These are phyloP conservation scores for Rallus crepitans DNA, from an alignment of 2,797 vertebrate genomes.

Conservation along the genomic window DNA sequence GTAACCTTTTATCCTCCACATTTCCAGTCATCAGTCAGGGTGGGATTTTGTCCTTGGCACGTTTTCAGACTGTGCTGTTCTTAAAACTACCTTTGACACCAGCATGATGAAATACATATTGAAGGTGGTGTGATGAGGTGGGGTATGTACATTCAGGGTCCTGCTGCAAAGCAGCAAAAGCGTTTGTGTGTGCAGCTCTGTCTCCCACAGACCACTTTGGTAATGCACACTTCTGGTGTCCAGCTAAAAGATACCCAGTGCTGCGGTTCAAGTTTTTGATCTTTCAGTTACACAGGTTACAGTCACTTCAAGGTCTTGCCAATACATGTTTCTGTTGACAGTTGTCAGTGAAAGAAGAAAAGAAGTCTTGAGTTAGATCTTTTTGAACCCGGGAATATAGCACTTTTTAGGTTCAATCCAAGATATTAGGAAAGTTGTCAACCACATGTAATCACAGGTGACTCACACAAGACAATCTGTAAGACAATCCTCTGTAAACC, in stretches of 20 bases:
- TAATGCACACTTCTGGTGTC: neutral
- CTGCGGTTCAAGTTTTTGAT: neutral
- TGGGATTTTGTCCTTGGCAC: neutral
- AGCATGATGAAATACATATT: neutral
- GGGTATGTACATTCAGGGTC: neutral
- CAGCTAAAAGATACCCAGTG: neutral
- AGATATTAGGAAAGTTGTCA: neutral
- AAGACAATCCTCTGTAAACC: neutral
- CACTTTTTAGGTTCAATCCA: neutral
- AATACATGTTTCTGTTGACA: neutral
- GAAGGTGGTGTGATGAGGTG: neutral
- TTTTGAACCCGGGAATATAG: neutral
- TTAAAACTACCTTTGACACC: neutral
- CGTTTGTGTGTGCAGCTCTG: neutral
- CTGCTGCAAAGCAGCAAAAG: neutral
- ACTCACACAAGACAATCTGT: neutral
- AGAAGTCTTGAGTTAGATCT: neutral
- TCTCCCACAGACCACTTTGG: neutral
- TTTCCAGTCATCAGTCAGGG: neutral
- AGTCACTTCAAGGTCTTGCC: neutral
- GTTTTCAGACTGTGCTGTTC: neutral
- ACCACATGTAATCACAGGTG: neutral
- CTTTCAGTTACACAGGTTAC: neutral
- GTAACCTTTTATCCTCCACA: neutral
- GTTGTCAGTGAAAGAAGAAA: neutral